Evolutionary conservation across 2,797 vertebrate species (phyloP).

Genomic region (Aulostomus chinensis): DNA sequence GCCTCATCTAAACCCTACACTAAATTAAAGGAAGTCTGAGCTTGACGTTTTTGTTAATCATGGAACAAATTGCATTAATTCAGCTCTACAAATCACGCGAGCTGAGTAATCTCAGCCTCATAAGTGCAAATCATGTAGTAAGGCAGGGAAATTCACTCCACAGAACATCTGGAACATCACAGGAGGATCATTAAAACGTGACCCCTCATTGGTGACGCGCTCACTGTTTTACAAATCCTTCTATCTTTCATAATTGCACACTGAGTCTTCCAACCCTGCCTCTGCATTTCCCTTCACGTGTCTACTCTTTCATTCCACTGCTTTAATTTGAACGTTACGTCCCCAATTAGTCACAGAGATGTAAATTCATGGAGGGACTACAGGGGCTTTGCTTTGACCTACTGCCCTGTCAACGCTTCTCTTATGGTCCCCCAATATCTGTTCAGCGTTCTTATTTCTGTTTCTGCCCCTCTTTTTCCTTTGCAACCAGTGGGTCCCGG

Average conservation of each 20-base stretch:
- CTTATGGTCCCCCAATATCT: conserved; percentile 11
- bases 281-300: conserved; percentile 32
- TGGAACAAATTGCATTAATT: no score
- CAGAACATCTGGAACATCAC: conserved; percentile 41
- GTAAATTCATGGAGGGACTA: conserved; percentile 45
- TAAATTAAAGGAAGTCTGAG: no score
- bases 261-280: conserved; percentile 31
- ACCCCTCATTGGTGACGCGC: conserved; percentile 35
- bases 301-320: conserved; percentile 51
- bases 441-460: conserved; percentile 32
- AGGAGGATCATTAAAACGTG: conserved; percentile 46
- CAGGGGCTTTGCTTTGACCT: conserved; percentile 49
- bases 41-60: no score
- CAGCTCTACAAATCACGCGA: no score
- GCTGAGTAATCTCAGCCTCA: no score
- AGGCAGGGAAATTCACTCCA: not conserved
- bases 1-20: no score
- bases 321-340: conserved; percentile 64
- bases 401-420: conserved; percentile 44
- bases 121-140: conserved; percentile 10
- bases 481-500: conserved; percentile 47
- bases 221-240: conserved; percentile 38
- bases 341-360: conserved; percentile 63
- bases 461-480: conserved; percentile 37
- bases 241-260: conserved; percentile 61